Conservation (phyloP, 2,113 vertebrate genomes). For the Dromiciops gliroides region DNA sequence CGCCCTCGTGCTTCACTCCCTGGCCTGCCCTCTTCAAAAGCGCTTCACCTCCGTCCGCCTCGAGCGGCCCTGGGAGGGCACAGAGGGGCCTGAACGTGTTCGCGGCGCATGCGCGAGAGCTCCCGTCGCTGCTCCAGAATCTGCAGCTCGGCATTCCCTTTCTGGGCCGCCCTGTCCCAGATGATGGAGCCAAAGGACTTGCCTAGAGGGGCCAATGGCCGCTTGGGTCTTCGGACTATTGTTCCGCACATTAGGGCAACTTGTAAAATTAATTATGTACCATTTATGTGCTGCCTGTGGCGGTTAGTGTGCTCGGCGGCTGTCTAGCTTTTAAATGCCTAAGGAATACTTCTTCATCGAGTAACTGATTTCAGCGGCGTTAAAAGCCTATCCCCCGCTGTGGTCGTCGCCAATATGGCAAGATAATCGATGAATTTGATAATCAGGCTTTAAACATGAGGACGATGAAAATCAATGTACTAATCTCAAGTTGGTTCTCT, state of each 20-base stretch:
- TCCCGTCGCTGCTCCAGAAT: not conserved
- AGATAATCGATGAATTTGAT: not conserved
- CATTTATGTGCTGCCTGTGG: not conserved
- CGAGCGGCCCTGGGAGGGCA: not conserved
- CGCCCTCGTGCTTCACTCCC: too few relatives aligned
- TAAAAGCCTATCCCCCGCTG: not conserved
- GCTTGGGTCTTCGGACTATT: accelerated
- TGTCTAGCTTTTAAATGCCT: not conserved
- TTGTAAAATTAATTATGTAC: not conserved
- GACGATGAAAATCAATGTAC: not conserved
- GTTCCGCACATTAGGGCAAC: not conserved
- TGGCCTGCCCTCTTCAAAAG: not conserved
- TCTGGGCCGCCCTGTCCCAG: too few relatives aligned
- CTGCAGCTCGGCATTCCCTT: not conserved
- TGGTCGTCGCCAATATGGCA: not conserved
- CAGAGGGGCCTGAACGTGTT: not conserved
- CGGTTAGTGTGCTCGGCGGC: not conserved
- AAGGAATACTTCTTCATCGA: not conserved
- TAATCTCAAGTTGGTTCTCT: not conserved
- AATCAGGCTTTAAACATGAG: not conserved
- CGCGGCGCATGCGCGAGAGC: accelerated
- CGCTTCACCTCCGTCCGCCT: not conserved
- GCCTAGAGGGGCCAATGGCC: too few relatives aligned
- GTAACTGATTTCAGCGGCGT: not conserved
- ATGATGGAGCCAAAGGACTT: too few relatives aligned